phyloP scores from a whole-genome alignment of 2,113 vertebrate genomes.

The Hippoglossus stenolepis region DNA sequence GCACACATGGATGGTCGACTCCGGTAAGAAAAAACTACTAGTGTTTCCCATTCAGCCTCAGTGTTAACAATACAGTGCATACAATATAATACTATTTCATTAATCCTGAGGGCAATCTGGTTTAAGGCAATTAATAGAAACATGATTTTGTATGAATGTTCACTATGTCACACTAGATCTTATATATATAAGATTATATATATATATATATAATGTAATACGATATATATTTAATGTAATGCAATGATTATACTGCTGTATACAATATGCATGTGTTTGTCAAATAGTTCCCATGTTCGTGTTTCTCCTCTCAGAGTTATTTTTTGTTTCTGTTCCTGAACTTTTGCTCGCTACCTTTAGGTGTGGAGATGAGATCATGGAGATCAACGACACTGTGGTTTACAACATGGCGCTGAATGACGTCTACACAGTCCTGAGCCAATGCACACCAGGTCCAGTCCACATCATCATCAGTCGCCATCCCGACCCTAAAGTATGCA shows the following conservation, averaged over 20 bases:
- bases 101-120: too few species aligned
- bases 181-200: too few species aligned
- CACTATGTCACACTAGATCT: too few species aligned
- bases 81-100: too few species aligned
- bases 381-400: slow-evolving; percentile 88
- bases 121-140: too few species aligned
- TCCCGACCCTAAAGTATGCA: slow-evolving; percentile 90
- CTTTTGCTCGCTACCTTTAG: slow-evolving; percentile 67
- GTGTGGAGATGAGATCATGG: slow-evolving; percentile 93
- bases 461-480: slow-evolving; percentile 93
- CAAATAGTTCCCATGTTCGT: not conserved
- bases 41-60: too few species aligned
- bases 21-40: slow-evolving; percentile 27
- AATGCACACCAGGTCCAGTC: slow-evolving; percentile 87
- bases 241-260: not conserved
- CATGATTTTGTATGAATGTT: too few species aligned
- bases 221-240: too few species aligned
- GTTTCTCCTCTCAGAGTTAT: not conserved
- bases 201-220: too few species aligned
- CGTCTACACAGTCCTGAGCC: slow-evolving; percentile 89
- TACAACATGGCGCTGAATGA: slow-evolving; percentile 91
- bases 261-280: not conserved
- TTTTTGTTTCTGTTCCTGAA: not conserved
- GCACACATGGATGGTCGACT: slow-evolving; percentile 89
- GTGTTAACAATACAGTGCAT: too few species aligned